Percentiles rank a stretch among this genome's conserved stretches.
Evolutionary conservation across 2,888 invertebrate species (phyloP).

Genomic region (Hecatera dysodea): DNA sequence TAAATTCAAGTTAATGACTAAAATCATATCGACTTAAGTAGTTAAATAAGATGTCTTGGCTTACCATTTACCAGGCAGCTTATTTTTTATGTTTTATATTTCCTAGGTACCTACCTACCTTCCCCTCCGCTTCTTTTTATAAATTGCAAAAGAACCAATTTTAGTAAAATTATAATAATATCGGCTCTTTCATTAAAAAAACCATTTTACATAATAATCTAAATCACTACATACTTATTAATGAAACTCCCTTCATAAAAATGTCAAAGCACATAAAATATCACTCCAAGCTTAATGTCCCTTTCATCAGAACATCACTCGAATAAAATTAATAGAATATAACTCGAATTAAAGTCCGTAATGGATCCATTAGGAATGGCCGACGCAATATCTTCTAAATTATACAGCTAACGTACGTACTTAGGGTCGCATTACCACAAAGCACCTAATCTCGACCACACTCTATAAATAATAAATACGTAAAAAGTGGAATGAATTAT

Average conservation of each 20-base stretch:
- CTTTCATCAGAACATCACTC: slow-evolving; percentile 13
- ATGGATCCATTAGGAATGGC: slow-evolving; percentile 29
- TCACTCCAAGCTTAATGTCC: not conserved
- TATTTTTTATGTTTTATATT: no score
- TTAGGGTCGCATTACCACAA: not conserved
- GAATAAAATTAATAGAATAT: slow-evolving; percentile 8
- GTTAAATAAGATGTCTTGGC: no score
- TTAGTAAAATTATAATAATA: no score
- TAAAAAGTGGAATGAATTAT: not conserved
- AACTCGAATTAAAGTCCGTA: slow-evolving; percentile 9
- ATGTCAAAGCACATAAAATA: not conserved
- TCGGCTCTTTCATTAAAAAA: not conserved
- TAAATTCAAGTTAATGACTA: no score
- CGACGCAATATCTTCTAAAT: slow-evolving; percentile 10
- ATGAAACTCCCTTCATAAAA: not conserved
- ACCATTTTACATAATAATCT: not conserved
- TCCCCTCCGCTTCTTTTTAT: not conserved
- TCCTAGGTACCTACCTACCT: no score
- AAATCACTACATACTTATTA: not conserved
- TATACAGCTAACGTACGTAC: slow-evolving; percentile 12
- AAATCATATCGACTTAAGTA: no score
- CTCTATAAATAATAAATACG: slow-evolving; percentile 2
- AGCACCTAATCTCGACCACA: slow-evolving; percentile 15
- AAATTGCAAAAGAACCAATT: no score
- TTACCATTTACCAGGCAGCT: no score